phyloP scores from a whole-genome alignment of 2,113 vertebrate genomes.

The Numenius arquata region DNA sequence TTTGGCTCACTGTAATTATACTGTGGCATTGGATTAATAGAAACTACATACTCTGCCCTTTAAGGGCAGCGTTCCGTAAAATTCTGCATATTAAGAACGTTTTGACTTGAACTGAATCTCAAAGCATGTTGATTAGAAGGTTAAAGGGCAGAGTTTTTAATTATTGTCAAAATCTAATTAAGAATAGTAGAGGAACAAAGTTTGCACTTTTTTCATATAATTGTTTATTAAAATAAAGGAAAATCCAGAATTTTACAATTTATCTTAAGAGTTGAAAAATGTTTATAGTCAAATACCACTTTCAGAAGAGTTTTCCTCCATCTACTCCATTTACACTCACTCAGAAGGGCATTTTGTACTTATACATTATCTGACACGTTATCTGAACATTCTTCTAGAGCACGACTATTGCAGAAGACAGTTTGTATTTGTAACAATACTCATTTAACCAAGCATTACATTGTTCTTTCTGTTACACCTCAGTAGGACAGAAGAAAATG shows the following conservation, averaged over 20 bases:
- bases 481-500: background rate
- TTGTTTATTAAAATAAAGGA: slow-evolving; percentile 21
- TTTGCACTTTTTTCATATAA: background rate
- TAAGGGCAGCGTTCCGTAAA: background rate
- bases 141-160: background rate
- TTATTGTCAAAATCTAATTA: background rate
- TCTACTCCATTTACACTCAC: background rate
- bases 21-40: background rate
- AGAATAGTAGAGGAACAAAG: background rate
- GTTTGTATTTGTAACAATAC: background rate
- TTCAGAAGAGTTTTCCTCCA: background rate
- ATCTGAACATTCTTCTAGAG: background rate
- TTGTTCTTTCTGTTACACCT: background rate
- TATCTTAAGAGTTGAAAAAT: background rate
- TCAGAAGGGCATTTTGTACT: background rate
- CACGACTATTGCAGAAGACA: background rate
- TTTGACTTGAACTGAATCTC: background rate
- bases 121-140: background rate
- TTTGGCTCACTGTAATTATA: background rate
- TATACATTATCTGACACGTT: background rate
- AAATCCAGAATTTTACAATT: background rate
- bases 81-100: background rate
- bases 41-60: background rate
- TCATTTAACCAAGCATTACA: background rate
- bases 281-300: background rate